These are phyloP conservation scores for Drosophila longiperda DNA, from an alignment of 2,888 invertebrate genomes.

Conservation along the genomic window DNA sequence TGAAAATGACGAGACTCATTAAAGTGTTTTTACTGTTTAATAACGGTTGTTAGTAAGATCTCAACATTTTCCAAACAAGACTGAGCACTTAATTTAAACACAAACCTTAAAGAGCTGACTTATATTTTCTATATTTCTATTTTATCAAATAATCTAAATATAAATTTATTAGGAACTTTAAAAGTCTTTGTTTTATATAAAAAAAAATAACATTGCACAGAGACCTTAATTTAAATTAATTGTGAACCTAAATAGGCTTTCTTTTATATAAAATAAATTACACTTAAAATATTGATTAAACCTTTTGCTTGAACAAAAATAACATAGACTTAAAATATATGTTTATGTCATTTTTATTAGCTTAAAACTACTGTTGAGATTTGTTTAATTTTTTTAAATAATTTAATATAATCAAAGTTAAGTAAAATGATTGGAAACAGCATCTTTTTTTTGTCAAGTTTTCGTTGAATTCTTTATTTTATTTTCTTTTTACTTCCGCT, in stretches of 20 bases:
- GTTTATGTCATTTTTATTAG: not conserved
- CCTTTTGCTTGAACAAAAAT: not conserved
- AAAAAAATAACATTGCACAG: too few relatives aligned
- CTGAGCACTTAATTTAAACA: not conserved
- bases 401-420: not conserved
- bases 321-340: not conserved
- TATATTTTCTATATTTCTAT: not conserved
- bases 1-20: constrained; percentile 54
- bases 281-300: not conserved
- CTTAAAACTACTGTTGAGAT: not conserved
- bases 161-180: too few relatives aligned
- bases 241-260: not conserved
- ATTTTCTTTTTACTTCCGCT: not conserved
- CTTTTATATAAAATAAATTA: not conserved
- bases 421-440: not conserved
- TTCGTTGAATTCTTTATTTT: not conserved
- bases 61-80: too few relatives aligned
- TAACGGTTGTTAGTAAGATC: not conserved
- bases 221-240: too few relatives aligned
- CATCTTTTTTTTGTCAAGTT: not conserved
- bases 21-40: constrained; percentile 31
- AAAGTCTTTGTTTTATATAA: too few relatives aligned
- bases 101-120: not conserved
- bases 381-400: not conserved
- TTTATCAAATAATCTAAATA: not conserved